Evolutionary conservation across 2,797 vertebrate species (phyloP), one percentile per base, ranked within the genome.

Genomic region (Bothrops alternatus): DNA sequence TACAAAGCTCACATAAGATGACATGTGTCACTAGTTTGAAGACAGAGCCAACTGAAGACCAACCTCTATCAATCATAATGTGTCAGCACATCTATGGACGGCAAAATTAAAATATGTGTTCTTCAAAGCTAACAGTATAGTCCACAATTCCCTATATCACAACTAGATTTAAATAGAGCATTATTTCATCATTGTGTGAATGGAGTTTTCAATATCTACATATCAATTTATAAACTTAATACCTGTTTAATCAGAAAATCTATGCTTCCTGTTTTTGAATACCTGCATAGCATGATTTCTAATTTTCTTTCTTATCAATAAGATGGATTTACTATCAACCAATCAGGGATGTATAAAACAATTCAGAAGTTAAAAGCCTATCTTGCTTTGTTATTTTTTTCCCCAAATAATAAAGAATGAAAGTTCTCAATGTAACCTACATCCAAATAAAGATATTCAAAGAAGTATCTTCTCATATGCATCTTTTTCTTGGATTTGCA

Each of bases 401-500:
- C 42, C 8, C 20, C 53, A 16, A 94, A 93, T 88, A 92, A 73
- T 86, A 92, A 96, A 88, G n/a, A 90, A 88, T 90, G 91, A 23
- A 94, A 94, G 92, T 88, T 86, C 63, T 89, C 93, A 93, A 63
- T 82, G 25, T 57, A 88, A 91, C 65, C 92, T 63, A 65, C 2
- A 92, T 61, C 12, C 47, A 61, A 94, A 95, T 18, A 94, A 94
- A 91, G 0, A 85, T 3, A 87, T 32, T 37, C 16, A 63, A 25
- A 86, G 57, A 92, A 86, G 8, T 10, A 89, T 92, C 86, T 91
- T 65, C 50, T 89, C 91, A 25, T 88, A 69, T 56, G n/a, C n/a
- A 65, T 47, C 50, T 63, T 13, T 50, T 87, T 53, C 5, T 78
- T 86, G 32, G 26, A 82, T 37, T 25, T 26, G 42, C 37, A 82